phyloP scores from a whole-genome alignment of 2,797 vertebrate species.

The Sebastes paucispinis region DNA sequence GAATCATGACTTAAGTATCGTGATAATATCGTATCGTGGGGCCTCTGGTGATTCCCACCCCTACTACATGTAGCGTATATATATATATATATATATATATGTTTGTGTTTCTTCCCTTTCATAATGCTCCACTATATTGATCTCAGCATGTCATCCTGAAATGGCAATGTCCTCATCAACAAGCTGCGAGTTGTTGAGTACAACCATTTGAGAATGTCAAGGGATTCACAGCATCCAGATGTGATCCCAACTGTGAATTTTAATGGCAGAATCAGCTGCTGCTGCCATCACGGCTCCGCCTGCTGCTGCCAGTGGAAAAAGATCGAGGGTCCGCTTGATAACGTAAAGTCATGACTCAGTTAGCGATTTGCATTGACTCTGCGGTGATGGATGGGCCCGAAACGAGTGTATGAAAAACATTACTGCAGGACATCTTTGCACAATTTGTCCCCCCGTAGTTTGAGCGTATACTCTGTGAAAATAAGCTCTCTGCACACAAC shows the following conservation, averaged over 20 bases:
- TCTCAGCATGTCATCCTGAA: constrained; percentile 23
- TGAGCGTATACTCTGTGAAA: constrained; percentile 25
- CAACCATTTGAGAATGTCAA: constrained; percentile 24
- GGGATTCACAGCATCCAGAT: constrained; percentile 48
- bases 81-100: neutral
- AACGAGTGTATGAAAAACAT: constrained; percentile 46
- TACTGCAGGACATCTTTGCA: constrained; percentile 61
- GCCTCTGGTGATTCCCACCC: no score
- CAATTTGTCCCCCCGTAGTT: constrained; percentile 50
- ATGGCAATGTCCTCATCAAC: constrained; percentile 42
- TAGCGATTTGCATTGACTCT: constrained; percentile 60
- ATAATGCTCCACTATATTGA: neutral
- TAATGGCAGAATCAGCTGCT: constrained; percentile 40
- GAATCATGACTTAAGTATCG: no score
- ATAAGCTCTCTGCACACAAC: constrained; percentile 48
- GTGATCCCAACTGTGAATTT: constrained; percentile 56
- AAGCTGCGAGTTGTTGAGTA: constrained; percentile 22
- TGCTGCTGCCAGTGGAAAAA: constrained; percentile 35
- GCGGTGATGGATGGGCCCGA: constrained; percentile 51
- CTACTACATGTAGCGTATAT: no score
- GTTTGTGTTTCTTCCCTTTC: neutral
- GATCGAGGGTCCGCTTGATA: constrained; percentile 37
- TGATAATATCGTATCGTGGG: no score
- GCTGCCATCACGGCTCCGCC: constrained; percentile 23
- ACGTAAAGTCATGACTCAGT: constrained; percentile 53